Base-by-base conservation (phyloP, 2,888 invertebrate species). In the Cheilosia urbana region DNA sequence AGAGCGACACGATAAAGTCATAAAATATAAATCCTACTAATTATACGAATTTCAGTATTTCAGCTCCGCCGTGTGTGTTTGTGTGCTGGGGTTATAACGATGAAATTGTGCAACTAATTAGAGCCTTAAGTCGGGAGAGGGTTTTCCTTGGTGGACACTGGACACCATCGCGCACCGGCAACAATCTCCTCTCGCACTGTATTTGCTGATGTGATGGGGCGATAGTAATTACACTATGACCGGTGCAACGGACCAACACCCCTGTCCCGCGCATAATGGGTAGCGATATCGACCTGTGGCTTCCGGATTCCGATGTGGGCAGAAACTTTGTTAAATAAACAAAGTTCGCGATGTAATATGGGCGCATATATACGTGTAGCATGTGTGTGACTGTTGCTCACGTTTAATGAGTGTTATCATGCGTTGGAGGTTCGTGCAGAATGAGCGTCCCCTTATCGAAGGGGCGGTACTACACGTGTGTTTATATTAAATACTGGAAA, bases 21-120 rank as follows among this genome's bases (percentile, higher is more conserved):
- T 87, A 87, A 87, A 87, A 87, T 87, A 87, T 87, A 87, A 82
- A 87, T 87, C 87, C 87, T 63, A 78, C 77, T 87, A 87, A 87
- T 87, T 87, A 82, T 87, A 87, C 69, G 87, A 82, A 82, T 82
- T 81, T 73, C 81, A 81, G 77, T 80, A 62, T 65, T 76, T 72
- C 78, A 75, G 42, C 79, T n/a, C n/a, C n/a, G n/a, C n/a, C n/a
- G 58, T 63, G 65, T 60, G 55, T 68, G 40, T 47, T 42, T 49
- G 15, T 19, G 53, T 17, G 57, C 49, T 3, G 62, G 47, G 24
- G 30, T 69, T 55, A 71, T 60, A 71, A 57, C 57, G 40, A 63
- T 58, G 63, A 60, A 76, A 62, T 81, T 81, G 81, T 81, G 81
- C 81, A 81, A 81, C 85, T 85, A 85, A 81, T 81, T 85, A 85